phyloP scores from a whole-genome alignment of 2,888 invertebrate species.

The Lamellibrachia columna region DNA sequence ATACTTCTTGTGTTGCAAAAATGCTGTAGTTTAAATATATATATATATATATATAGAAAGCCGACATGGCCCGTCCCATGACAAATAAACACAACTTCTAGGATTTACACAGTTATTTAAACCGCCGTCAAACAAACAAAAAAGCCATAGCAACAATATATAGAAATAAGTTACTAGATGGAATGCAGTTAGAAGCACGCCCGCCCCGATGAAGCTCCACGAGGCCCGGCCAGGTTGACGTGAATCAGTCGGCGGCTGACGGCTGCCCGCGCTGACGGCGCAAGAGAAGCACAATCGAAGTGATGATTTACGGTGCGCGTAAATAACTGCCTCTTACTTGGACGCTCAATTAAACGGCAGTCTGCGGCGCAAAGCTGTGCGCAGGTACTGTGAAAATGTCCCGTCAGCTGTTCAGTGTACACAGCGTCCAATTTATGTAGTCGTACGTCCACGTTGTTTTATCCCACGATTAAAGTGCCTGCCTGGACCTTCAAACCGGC shows the following conservation, averaged over 20 bases:
- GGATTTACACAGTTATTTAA: not conserved
- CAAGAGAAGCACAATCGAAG: not conserved
- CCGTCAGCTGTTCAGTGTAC: not conserved
- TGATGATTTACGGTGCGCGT: not conserved
- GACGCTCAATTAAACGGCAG: conserved; percentile 4
- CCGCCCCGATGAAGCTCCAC: not conserved
- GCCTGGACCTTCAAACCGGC: not conserved
- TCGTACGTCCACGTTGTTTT: not conserved
- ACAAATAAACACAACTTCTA: no score
- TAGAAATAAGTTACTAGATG: not conserved
- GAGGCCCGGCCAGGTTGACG: not conserved
- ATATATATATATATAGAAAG: no score
- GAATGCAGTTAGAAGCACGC: not conserved
- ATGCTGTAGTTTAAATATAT: no score
- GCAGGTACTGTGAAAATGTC: not conserved
- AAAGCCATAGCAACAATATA: not conserved
- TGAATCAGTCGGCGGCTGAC: not conserved
- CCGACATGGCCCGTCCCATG: no score
- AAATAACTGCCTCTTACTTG: not conserved
- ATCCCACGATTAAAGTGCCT: not conserved
- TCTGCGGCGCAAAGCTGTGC: not conserved
- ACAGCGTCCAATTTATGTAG: not conserved
- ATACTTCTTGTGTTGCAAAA: not conserved
- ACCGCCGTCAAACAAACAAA: not conserved
- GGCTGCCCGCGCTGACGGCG: not conserved